Evolutionary conservation across 2,797 vertebrate genomes (phyloP).

Genomic region (Tiaroga cobitis): DNA sequence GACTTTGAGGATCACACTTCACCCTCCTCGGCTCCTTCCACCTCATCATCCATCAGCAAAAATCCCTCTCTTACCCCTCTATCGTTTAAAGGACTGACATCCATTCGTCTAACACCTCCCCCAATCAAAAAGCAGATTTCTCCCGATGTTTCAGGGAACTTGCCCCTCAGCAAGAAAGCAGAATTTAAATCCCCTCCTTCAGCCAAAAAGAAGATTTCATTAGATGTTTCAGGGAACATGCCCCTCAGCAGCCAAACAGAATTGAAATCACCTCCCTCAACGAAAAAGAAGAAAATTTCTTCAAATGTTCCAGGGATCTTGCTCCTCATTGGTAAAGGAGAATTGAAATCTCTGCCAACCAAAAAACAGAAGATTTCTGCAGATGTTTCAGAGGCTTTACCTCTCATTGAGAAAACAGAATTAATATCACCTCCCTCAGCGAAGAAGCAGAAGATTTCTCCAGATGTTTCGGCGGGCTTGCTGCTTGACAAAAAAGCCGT

Average conservation of each 20-base stretch:
- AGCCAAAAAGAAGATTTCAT: constrained; percentile 11
- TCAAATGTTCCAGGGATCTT: background rate
- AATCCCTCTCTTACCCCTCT: constrained; percentile 60
- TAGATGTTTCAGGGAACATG: constrained; percentile 12
- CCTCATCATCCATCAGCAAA: constrained; percentile 69
- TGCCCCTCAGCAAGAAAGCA: background rate
- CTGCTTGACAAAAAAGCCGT: background rate
- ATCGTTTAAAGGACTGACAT: constrained; percentile 65
- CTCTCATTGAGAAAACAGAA: background rate
- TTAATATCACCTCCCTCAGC: constrained; percentile 60
- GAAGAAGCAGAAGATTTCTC: constrained; percentile 62
- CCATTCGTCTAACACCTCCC: constrained; percentile 66
- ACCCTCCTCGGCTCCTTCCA: constrained; percentile 61
- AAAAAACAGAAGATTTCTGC: constrained; percentile 13
- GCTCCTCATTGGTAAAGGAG: background rate
- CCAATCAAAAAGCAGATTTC: constrained; percentile 68
- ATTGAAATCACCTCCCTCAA: constrained; percentile 60
- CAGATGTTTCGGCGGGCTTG: background rate
- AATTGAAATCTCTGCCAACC: background rate
- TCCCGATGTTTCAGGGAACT: background rate
- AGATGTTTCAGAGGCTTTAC: background rate
- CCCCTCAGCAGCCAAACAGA: background rate
- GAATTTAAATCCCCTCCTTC: background rate
- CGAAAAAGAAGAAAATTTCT: constrained; percentile 64
- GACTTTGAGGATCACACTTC: constrained; percentile 33